These are phyloP conservation scores for Paratrypauchen microcephalus DNA, from an alignment of 2,797 vertebrate genomes.

Conservation along the genomic window DNA sequence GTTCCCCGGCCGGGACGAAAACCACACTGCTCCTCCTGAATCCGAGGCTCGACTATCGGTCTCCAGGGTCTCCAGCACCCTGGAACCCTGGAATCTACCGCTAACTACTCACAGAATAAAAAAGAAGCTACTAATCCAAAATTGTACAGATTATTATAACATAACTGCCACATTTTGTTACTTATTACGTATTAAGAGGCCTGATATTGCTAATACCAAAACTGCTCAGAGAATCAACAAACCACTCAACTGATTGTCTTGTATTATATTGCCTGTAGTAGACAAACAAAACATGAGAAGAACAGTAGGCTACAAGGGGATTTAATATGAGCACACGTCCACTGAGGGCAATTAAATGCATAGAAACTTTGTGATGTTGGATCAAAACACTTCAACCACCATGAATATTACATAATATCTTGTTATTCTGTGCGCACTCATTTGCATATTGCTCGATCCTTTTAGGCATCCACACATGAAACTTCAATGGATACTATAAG, in stretches of 20 bases:
- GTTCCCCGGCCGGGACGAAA: too few species aligned
- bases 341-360: constrained; percentile 24
- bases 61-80: too few species aligned
- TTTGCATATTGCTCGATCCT: constrained; percentile 43
- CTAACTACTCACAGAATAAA: neutral
- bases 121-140: neutral
- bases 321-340: constrained; percentile 2
- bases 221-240: neutral
- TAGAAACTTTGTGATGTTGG: constrained; percentile 16
- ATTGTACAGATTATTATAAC: neutral
- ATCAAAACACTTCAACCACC: constrained; percentile 24
- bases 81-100: too few species aligned
- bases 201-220: neutral
- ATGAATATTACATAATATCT: constrained; percentile 19
- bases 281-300: neutral
- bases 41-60: too few species aligned
- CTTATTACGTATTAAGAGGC: neutral
- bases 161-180: neutral
- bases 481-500: constrained; percentile 43
- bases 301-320: constrained; percentile 9
- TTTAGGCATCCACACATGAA: constrained; percentile 44
- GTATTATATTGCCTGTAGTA: neutral
- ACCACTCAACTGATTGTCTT: neutral
- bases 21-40: too few species aligned
- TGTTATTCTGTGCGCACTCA: constrained; percentile 17